These are phyloP conservation scores for Caenorhabditis sp. DNA, from an alignment of 2,888 invertebrate genomes.

Conservation along the genomic window DNA sequence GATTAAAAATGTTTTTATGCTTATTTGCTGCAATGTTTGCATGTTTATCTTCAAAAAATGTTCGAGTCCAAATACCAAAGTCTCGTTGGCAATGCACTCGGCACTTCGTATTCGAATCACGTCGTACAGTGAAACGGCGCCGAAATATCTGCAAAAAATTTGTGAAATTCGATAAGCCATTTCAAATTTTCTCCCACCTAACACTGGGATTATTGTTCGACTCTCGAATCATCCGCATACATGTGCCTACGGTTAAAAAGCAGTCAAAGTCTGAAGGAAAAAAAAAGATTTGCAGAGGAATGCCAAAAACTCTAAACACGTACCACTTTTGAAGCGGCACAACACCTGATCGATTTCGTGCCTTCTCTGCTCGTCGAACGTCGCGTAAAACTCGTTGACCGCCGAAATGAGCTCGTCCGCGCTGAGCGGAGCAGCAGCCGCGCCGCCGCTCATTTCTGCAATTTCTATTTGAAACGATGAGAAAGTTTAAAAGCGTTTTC, in stretches of 20 bases:
- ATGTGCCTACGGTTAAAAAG: conserved; percentile 44
- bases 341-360: conserved; percentile 56
- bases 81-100: conserved; percentile 57
- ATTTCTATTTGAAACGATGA: not conserved
- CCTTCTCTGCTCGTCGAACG: conserved; percentile 52
- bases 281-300: not conserved
- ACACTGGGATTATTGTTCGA: conserved; percentile 43
- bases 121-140: conserved; percentile 64
- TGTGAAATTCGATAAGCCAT: not conserved
- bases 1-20: conserved; percentile 62
- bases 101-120: conserved; percentile 62
- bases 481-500: conserved; percentile 8
- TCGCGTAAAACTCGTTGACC: conserved; percentile 67
- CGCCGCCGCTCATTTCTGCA: conserved; percentile 2
- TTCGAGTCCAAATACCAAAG: conserved; percentile 36
- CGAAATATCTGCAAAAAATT: conserved; percentile 56
- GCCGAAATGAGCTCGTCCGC: conserved; percentile 31
- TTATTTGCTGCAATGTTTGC: conserved; percentile 31
- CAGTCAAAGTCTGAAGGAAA: conserved; percentile 43
- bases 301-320: not conserved
- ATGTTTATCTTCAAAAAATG: not conserved
- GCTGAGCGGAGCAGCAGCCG: not conserved
- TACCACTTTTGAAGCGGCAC: conserved; percentile 62
- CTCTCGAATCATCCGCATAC: conserved; percentile 59
- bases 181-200: conserved; percentile 1